Base-by-base conservation (phyloP, 2,888 invertebrate genomes). In the Tetropium fuscum region DNA sequence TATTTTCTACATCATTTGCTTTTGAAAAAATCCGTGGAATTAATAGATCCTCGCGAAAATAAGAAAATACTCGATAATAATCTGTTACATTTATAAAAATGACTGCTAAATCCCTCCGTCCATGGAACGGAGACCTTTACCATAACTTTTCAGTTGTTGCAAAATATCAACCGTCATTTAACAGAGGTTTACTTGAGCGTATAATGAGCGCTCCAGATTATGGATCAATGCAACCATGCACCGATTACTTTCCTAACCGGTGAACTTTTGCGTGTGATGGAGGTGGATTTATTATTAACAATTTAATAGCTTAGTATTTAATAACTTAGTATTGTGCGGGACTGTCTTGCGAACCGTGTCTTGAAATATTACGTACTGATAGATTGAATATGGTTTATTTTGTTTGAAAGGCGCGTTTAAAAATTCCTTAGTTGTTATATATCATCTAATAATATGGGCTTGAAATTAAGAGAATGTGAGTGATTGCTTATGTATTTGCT, bases 141-240 rank as follows among this genome's bases (percentile, higher is more conserved):
- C 22, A 51, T 27, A 38, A 30, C 32, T 11, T 38, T 16, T 32
- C 32, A 53, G 13, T 43, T 43, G 43, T 66, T 66, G 64, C 68
- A 64, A 66, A 68, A 68, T 63, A 58, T 66, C 68, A 57, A 51
- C 64, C 64, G 62, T 59, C 66, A 60, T 60, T 64, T 57, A 64
- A 51, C 40, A 32, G 51, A 32, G 62, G 56, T 61, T 58, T 58
- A 60, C 47, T 63, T 64, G 56, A 63, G 45, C 65, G 58, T 43
- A 45, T 58, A 64, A 68, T 63, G 47, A 43, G 32, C 63, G 66
- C 64, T 64, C 68, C 49, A 69, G 58, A 64, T 68, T 64, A 55
- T 55, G 44, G 48, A 41, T 49, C 51, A 34, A 15, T 30, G 51
- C 51, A 34, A 40, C 27, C 32, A 15, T 36, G 34, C 30, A 13